Evolutionary conservation across 2,888 invertebrate species (phyloP).

Genomic region (Calliscelio sp.): DNA sequence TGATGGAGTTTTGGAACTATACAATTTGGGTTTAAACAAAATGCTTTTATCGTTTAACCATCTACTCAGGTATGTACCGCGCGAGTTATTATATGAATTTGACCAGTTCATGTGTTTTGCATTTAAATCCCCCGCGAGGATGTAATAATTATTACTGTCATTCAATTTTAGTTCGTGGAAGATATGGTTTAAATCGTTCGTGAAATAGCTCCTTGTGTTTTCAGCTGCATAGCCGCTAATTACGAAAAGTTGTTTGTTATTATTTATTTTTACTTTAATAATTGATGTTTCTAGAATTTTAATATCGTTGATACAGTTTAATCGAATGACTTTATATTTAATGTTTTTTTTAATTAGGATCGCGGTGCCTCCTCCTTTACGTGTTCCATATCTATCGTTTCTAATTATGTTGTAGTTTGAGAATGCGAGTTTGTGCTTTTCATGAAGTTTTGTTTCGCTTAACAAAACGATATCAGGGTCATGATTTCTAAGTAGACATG

Average conservation of each 20-base stretch:
- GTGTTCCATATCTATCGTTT: constrained; percentile 45
- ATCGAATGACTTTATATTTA: not conserved
- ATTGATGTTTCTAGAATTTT: constrained; percentile 44
- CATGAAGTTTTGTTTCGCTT: constrained; percentile 69
- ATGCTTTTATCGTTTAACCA: constrained; percentile 10
- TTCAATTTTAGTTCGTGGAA: constrained; percentile 28
- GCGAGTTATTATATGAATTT: constrained; percentile 8
- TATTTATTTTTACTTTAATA: constrained; percentile 35
- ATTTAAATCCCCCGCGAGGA: constrained; percentile 42
- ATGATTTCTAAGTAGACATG: not conserved
- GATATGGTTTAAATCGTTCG: constrained; percentile 26
- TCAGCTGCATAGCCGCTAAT: constrained; percentile 42
- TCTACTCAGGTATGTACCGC: constrained; percentile 5
- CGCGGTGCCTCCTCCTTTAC: constrained; percentile 66
- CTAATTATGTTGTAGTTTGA: constrained; percentile 61
- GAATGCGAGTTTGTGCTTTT: constrained; percentile 51
- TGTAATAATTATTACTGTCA: constrained; percentile 11
- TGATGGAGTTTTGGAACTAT: constrained; percentile 6
- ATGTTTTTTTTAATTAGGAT: constrained; percentile 49
- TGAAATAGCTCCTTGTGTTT: constrained; percentile 34
- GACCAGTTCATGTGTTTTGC: constrained; percentile 29
- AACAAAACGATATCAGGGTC: constrained; percentile 60
- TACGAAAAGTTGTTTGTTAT: constrained; percentile 27
- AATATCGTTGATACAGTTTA: constrained; percentile 17
- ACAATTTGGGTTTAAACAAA: not conserved